A percentile compares a stretch with the other conserved stretches of the same genome.
These are phyloP conservation scores for Hippopotamus amphibius DNA, from an alignment of 2,113 vertebrate genomes.

Conservation along the genomic window DNA sequence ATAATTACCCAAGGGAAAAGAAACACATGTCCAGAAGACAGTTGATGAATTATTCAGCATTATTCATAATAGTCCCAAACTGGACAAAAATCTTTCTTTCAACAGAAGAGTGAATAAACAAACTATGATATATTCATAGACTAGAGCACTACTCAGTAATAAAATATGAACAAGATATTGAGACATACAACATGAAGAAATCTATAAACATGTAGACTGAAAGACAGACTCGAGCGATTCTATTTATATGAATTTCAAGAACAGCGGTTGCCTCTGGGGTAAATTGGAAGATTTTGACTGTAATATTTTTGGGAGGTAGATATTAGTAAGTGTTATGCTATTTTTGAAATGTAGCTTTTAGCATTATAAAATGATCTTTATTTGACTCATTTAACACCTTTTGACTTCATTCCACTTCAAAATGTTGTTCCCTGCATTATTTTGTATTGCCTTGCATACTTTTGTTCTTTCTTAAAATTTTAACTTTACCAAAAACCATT, in stretches of 20 bases:
- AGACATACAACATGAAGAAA: background rate
- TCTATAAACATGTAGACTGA: background rate
- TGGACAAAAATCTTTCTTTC: background rate
- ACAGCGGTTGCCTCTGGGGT: background rate
- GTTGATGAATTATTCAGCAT: background rate
- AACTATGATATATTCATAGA: background rate
- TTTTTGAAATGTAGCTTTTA: background rate
- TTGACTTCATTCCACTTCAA: background rate
- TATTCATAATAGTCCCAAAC: background rate
- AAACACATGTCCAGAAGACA: background rate
- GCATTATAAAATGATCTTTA: background rate
- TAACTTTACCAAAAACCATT: background rate
- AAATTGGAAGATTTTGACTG: background rate
- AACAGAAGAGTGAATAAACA: background rate
- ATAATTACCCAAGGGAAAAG: background rate
- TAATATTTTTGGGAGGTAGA: background rate
- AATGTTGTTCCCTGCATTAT: background rate
- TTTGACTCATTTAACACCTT: background rate
- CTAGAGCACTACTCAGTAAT: background rate
- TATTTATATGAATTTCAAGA: background rate
- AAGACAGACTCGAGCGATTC: background rate
- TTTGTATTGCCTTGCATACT: background rate
- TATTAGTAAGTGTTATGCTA: background rate
- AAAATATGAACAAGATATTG: background rate
- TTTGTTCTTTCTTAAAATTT: background rate